Conservation (phyloP, 1,140 invertebrate genomes). For the Trachymyrmex cornetzi region DNA sequence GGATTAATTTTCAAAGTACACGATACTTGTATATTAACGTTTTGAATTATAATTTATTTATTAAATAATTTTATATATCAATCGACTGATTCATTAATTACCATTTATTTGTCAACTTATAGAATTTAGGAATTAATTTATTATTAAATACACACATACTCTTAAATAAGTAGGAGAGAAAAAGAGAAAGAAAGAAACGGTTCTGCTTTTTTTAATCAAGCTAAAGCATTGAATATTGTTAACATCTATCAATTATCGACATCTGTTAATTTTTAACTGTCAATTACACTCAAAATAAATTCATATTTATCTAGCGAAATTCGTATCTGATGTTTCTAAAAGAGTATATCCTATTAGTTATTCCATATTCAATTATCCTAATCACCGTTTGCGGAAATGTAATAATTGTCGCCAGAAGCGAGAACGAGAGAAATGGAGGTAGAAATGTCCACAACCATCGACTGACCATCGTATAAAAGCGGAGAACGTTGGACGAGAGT, state of each 20-base stretch:
- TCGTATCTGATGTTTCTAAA: not conserved
- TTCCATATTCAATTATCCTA: conserved; percentile 46
- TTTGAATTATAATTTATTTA: not conserved
- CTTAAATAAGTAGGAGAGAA: not conserved
- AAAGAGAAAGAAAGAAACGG: not conserved
- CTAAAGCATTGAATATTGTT: not conserved
- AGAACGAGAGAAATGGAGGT: conserved; percentile 24
- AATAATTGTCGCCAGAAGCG: conserved; percentile 69
- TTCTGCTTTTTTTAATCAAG: not conserved
- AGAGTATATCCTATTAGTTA: not conserved
- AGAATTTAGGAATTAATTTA: not conserved
- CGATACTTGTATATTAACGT: not conserved
- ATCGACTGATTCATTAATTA: not conserved
- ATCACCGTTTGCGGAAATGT: conserved; percentile 11
- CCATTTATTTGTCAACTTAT: not conserved
- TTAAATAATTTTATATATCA: not conserved
- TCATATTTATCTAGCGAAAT: not conserved
- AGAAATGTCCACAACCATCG: conserved; percentile 59
- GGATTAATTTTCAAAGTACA: not conserved
- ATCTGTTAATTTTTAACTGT: not conserved
- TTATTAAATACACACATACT: not conserved
- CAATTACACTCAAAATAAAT: not conserved
- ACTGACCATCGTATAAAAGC: conserved; percentile 61
- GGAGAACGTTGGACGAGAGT: conserved; percentile 16
- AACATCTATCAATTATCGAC: not conserved